A percentile compares a stretch with the other conserved stretches of the same genome.
These are phyloP conservation scores for Phragmatobia fuliginosa DNA, from an alignment of 2,888 invertebrate species.

Conservation along the genomic window DNA sequence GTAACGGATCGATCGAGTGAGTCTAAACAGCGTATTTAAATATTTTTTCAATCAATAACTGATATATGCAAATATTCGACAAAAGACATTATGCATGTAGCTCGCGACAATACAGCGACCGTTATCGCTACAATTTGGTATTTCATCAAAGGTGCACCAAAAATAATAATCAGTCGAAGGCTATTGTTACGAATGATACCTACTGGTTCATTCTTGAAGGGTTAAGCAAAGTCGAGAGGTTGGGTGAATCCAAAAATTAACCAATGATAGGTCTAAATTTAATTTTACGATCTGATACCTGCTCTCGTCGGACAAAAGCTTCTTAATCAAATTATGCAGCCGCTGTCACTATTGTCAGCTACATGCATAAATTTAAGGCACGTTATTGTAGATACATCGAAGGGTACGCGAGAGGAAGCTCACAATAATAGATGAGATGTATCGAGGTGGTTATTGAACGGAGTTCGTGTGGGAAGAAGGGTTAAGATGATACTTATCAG, in stretches of 20 bases:
- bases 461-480: constrained; percentile 83
- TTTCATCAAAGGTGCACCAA: constrained; percentile 84
- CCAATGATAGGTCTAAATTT: constrained; percentile 85
- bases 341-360: constrained; percentile 80
- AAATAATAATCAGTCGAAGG: constrained; percentile 84
- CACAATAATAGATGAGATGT: constrained; percentile 75
- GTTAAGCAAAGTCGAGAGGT: constrained; percentile 70
- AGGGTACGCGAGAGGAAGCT: constrained; percentile 75
- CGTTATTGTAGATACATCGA: constrained; percentile 77
- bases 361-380: constrained; percentile 84
- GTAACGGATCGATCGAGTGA: constrained; percentile 81
- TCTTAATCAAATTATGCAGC: constrained; percentile 86
- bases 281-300: constrained; percentile 86
- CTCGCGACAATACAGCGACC: constrained; percentile 80
- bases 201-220: constrained; percentile 59
- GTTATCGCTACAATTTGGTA: constrained; percentile 82
- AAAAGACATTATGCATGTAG: constrained; percentile 73
- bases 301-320: constrained; percentile 80
- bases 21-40: constrained; percentile 80
- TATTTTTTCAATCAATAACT: constrained; percentile 86
- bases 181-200: constrained; percentile 81
- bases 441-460: constrained; percentile 78
- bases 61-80: constrained; percentile 81
- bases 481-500: constrained; percentile 83
- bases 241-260: constrained; percentile 84